Evolutionary conservation across 2,113 vertebrate genomes (phyloP), one percentile per base, ranked within the genome.

Genomic region (Geococcyx californianus): DNA sequence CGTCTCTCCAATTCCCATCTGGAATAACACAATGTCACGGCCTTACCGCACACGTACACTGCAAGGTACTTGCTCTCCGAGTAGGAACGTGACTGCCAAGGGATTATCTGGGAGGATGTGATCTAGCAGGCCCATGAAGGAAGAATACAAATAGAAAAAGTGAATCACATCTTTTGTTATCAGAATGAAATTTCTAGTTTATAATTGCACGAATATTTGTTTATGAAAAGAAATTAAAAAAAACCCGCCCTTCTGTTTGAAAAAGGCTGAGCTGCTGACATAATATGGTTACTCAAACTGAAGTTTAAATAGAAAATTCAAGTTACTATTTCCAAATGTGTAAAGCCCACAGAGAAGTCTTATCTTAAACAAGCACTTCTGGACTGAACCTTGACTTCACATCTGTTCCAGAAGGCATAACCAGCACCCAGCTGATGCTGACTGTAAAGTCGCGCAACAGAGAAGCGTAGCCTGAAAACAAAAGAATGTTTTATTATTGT

Each of bases 191-290:
- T 11, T 3, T 33, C 36, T 44, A 3, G 6, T 58, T 87, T 60
- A 25, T 60, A 5, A 25, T 6, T 4, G 4, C 55, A 34, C 18
- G 56, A 26, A 26, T 72, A 40, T 68, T 84, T 62, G 40, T 64
- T 90, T 51, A 66, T 54, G 14, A 16, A 47, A 76, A 73, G 16
- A 26, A 31, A 59, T 36, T 80, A 5, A 55, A 82, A 73, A 11
- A 68, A 76, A 33, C 6, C 6, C 8, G 34, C 31, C 9, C 0
- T 0, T 11, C 7, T 56, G 0, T 36, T 44, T 67, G 59, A 45
- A 81, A 36, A 60, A 40, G 63, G 18, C 4, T 49, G 62, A 52
- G 34, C 28, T 12, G 19, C 12, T 28, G 24, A 16, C 7, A 13
- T 11, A 24, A 7, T n/a, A 2, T 34, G 49, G 25, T 9, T 45